Conservation (phyloP, 2,113 vertebrate species). For the Uria lomvia region DNA sequence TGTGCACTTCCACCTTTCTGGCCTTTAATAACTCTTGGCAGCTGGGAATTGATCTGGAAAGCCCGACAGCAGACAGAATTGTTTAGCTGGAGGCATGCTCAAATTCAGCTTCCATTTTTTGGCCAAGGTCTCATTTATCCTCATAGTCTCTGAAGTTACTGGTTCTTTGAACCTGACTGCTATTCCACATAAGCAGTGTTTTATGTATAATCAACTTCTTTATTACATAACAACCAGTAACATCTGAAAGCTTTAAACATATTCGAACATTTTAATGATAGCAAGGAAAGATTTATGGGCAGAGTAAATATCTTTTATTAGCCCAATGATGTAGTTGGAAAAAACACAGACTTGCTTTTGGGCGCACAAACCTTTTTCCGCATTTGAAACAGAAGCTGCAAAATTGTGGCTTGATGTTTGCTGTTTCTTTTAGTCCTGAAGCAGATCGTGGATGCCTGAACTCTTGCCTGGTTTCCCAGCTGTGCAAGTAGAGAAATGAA, state of each 20-base stretch:
- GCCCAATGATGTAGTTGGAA: neutral
- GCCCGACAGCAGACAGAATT: neutral
- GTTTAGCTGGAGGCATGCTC: neutral
- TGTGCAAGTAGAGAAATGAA: neutral
- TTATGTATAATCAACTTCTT: conserved; percentile 46
- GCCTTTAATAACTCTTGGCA: neutral
- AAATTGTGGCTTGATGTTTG: neutral
- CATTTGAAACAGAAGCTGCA: conserved; percentile 41
- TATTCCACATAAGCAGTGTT: conserved; percentile 2
- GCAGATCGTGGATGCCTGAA: neutral
- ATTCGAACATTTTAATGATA: conserved; percentile 51
- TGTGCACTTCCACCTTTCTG: neutral
- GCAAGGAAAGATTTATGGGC: conserved; percentile 36
- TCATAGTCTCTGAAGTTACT: conserved; percentile 29
- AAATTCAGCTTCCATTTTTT: conserved; percentile 3
- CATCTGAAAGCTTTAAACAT: conserved; percentile 61
- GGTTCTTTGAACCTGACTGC: conserved; percentile 29
- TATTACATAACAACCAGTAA: conserved; percentile 33
- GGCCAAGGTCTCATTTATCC: conserved; percentile 16
- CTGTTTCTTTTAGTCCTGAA: neutral
- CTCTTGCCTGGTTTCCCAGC: neutral
- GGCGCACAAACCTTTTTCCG: neutral
- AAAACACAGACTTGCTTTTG: conserved; percentile 33
- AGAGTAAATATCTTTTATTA: conserved; percentile 43
- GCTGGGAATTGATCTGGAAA: neutral